These are phyloP conservation scores for Erpetoichthys calabaricus DNA, from an alignment of 2,797 vertebrate species.

Conservation along the genomic window DNA sequence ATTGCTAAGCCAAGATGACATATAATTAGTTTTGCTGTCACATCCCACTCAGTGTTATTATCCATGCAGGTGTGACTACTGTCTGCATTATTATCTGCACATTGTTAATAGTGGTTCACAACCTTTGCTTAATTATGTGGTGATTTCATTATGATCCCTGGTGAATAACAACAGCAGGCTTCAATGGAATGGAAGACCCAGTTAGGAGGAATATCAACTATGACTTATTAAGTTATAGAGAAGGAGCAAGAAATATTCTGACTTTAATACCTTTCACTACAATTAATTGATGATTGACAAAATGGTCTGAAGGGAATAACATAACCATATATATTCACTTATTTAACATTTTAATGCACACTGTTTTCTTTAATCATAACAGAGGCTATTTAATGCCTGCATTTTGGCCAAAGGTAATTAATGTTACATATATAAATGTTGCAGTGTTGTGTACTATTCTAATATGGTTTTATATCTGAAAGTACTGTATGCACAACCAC, in stretches of 20 bases:
- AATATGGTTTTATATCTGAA: too few species aligned
- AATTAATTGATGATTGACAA: not conserved
- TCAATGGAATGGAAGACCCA: slow-evolving; percentile 4
- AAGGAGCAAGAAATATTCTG: not conserved
- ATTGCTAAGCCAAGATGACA: slow-evolving; percentile 14
- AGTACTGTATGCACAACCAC: too few species aligned
- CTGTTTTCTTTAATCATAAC: too few species aligned
- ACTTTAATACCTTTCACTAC: not conserved
- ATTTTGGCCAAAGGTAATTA: too few species aligned
- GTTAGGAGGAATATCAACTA: not conserved
- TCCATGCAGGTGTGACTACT: slow-evolving; percentile 11
- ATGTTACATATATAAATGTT: too few species aligned
- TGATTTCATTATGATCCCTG: slow-evolving; percentile 7
- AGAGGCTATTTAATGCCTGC: too few species aligned
- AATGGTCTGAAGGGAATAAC: not conserved
- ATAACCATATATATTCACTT: not conserved
- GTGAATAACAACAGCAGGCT: slow-evolving; percentile 1
- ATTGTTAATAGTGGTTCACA: slow-evolving; percentile 11
- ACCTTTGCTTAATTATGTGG: slow-evolving; percentile 12
- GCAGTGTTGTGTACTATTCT: too few species aligned
- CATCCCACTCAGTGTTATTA: slow-evolving; percentile 10
- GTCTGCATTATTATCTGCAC: slow-evolving; percentile 13
- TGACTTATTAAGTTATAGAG: slow-evolving; percentile 1
- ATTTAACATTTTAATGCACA: too few species aligned
- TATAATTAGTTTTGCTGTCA: slow-evolving; percentile 14